A percentile compares a stretch with the other conserved stretches of the same genome.
Conservation (phyloP, 2,888 invertebrate species). For the Cataglyphis cursor region DNA sequence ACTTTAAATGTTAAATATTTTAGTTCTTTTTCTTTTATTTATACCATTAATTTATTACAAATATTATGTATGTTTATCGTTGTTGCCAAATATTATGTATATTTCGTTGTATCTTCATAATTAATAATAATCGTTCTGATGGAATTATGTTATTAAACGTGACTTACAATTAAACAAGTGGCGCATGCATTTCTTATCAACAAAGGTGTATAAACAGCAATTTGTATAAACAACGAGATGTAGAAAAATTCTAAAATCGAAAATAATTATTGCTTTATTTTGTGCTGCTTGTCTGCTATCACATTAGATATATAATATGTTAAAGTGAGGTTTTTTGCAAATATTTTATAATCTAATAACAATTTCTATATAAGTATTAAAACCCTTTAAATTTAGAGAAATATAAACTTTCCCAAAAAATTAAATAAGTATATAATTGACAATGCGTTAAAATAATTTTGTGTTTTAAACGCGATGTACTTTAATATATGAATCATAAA, state of each 20-base stretch:
- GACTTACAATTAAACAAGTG: neutral
- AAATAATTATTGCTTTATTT: neutral
- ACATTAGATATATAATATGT: no score
- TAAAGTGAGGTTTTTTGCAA: neutral
- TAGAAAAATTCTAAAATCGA: neutral
- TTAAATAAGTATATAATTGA: neutral
- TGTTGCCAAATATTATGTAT: neutral
- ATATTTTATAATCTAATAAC: neutral
- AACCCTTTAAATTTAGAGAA: neutral
- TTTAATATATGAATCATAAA: slow-evolving; percentile 4
- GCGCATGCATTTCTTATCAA: neutral
- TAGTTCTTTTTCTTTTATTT: neutral
- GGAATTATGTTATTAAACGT: neutral
- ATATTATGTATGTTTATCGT: neutral
- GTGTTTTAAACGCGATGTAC: neutral
- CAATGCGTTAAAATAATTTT: neutral
- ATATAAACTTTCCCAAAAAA: neutral
- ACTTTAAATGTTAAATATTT: neutral
- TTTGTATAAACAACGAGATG: neutral
- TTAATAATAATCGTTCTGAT: neutral
- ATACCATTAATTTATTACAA: neutral
- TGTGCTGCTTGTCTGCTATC: neutral
- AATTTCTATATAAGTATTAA: neutral
- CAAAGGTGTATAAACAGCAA: neutral
- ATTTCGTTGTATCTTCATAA: neutral